Conservation (phyloP, 1,140 invertebrate species). For the Drosophila nannoptera region DNA sequence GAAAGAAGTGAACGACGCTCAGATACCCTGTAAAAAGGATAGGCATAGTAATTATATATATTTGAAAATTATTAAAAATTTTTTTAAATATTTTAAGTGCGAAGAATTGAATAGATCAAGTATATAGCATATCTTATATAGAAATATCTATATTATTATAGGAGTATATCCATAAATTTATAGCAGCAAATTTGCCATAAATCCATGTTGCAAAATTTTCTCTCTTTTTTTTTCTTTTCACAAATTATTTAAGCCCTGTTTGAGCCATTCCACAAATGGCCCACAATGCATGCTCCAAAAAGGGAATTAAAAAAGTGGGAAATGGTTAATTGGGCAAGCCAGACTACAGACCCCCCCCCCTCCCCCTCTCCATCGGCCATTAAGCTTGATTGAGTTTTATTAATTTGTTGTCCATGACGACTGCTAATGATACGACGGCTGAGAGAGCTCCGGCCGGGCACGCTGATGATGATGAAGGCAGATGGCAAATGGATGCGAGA, state of each 20-base stretch:
- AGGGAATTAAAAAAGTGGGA: slow-evolving; percentile 2
- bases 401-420: slow-evolving; percentile 59
- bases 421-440: slow-evolving; percentile 46
- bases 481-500: slow-evolving; percentile 4
- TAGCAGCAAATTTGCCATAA: no score
- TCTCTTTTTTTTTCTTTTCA: no score
- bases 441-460: not conserved
- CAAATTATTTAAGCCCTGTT: no score
- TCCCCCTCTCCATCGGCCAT: not conserved
- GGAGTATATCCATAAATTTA: no score
- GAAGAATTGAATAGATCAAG: no score
- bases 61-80: no score
- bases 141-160: no score
- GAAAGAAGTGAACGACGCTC: not conserved
- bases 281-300: not conserved
- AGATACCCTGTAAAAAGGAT: slow-evolving; percentile 2
- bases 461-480: slow-evolving; percentile 6
- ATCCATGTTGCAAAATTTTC: no score
- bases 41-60: not conserved
- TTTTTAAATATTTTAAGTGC: no score
- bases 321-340: slow-evolving; percentile 5
- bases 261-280: no score
- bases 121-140: no score
- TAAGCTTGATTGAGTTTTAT: slow-evolving; percentile 65
- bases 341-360: not conserved